Percentiles rank a stretch among this genome's conserved stretches.
phyloP scores from a whole-genome alignment of 64 coral and sea anemone genomes.

The Montipora capricornis region DNA sequence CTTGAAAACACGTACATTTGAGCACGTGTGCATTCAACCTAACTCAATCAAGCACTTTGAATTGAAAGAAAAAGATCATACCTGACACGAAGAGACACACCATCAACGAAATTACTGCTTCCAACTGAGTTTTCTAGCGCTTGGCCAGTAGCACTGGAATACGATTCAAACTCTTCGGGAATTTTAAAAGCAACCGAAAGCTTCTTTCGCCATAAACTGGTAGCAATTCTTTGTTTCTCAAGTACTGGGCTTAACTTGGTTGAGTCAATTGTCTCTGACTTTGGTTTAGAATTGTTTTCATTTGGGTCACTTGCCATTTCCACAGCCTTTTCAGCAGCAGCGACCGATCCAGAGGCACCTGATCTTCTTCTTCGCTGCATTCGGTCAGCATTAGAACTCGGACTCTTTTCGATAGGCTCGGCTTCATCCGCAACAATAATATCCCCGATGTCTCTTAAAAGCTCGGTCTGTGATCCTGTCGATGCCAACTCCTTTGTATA shows the following conservation, averaged over 20 bases:
- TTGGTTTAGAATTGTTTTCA: neutral
- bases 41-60: neutral
- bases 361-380: conserved; percentile 3
- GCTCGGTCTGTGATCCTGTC: conserved; percentile 68
- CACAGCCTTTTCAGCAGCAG: neutral
- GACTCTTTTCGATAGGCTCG: neutral
- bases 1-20: too few relatives aligned
- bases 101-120: conserved; percentile 88
- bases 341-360: neutral
- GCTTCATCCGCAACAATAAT: conserved; percentile 14
- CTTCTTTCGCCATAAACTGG: conserved; percentile 84
- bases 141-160: conserved; percentile 54
- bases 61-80: conserved; percentile 12
- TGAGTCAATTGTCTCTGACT: conserved; percentile 12
- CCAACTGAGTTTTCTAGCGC: conserved; percentile 54
- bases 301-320: neutral
- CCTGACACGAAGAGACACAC: conserved; percentile 84
- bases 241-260: conserved; percentile 5
- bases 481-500: neutral
- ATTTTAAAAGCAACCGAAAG: conserved; percentile 70
- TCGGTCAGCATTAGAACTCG: neutral
- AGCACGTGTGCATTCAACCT: neutral
- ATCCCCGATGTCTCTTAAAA: conserved; percentile 10
- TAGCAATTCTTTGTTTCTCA: conserved; percentile 36
- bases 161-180: conserved; percentile 70